These are phyloP conservation scores for Oryzias sinensis DNA, from an alignment of 2,797 vertebrate genomes.

Conservation along the genomic window DNA sequence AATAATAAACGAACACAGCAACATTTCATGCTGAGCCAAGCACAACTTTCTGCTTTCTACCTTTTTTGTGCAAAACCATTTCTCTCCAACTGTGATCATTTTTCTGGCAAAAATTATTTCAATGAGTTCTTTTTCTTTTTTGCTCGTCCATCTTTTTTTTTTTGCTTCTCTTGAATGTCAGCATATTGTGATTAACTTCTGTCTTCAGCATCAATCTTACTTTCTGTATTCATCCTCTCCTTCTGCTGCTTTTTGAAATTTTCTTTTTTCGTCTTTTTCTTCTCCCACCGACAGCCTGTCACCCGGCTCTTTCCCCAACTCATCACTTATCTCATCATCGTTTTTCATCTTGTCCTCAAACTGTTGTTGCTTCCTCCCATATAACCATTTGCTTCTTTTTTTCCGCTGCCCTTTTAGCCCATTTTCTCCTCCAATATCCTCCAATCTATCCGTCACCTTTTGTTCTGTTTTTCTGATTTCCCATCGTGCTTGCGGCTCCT, in stretches of 20 bases:
- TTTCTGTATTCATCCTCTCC: not conserved
- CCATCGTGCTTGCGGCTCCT: conserved; percentile 2
- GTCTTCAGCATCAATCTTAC: conserved; percentile 15
- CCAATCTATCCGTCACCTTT: conserved; percentile 29
- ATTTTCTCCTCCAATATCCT: conserved; percentile 11
- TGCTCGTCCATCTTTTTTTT: conserved; percentile 23
- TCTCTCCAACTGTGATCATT: conserved; percentile 16
- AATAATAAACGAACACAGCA: conserved; percentile 31
- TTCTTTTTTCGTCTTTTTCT: conserved; percentile 5
- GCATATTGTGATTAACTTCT: conserved; percentile 36
- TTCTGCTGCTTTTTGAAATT: not conserved
- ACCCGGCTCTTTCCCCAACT: conserved; percentile 18
- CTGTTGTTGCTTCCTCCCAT: conserved; percentile 20
- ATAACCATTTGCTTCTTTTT: conserved; percentile 7
- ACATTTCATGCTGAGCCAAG: conserved; percentile 34
- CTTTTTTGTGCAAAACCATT: conserved; percentile 17
- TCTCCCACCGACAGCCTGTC: not conserved
- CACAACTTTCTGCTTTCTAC: conserved; percentile 26
- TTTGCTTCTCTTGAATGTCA: conserved; percentile 37
- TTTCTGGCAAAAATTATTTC: conserved; percentile 43
- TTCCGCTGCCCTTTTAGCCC: conserved; percentile 5
- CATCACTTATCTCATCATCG: conserved; percentile 31
- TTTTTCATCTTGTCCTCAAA: conserved; percentile 35
- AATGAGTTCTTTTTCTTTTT: conserved; percentile 44
- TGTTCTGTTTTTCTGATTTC: conserved; percentile 28